Base-by-base conservation (phyloP, 1,140 invertebrate species). In the Phthorimaea operculella region DNA sequence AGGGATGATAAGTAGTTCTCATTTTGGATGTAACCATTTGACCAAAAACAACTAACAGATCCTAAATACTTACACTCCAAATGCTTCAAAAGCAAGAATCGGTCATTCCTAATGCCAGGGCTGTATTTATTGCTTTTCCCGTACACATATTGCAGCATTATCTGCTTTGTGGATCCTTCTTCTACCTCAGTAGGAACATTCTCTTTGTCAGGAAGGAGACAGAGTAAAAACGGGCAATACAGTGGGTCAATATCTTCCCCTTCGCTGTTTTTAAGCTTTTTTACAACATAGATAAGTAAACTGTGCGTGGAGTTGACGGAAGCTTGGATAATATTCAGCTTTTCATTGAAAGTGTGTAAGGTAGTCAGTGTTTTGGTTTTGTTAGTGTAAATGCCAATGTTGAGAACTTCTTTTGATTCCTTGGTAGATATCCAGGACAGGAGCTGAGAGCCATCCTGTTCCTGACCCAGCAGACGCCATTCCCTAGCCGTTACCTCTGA, bases 91-190 rank as follows among this genome's bases (percentile, higher is more conserved):
- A 94, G 76, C 16, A 94, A 70, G 63, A 94, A 90, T 70, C 92
- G 92, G 54, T 93, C 91, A 70, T 87, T 85, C 54, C 87, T 82
- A 51, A 80, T 86, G 48, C 90, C 89, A 47, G 89, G 87, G 54
- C 83, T 82, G 55, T 87, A 82, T 56, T 87, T 85, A 63, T 87
- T 86, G 66, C 90, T 90, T 63, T 91, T 91, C 47, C 88, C 89
- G 72, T 93, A 92, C 4, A 94, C 83, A 88, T 93, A 95, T 74
- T 94, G 92, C 54, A 92, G 86, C 87, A 93, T 90, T 33, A 92
- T 88, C 84, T 94, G 92, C 51, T 90, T 91, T 0, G 70, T 75
- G 0, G 80, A 83, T 5, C 63, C 78, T 45, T 85, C 81, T 64
- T 90, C 84, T 15, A 92, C 80, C 52, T 90, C 79, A 50, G 87